Evolutionary conservation across 53 echinoderm and acorn worm genomes (phyloP), one percentile per base, ranked within the genome.

Genomic region (Temnopleurus reevesii): DNA sequence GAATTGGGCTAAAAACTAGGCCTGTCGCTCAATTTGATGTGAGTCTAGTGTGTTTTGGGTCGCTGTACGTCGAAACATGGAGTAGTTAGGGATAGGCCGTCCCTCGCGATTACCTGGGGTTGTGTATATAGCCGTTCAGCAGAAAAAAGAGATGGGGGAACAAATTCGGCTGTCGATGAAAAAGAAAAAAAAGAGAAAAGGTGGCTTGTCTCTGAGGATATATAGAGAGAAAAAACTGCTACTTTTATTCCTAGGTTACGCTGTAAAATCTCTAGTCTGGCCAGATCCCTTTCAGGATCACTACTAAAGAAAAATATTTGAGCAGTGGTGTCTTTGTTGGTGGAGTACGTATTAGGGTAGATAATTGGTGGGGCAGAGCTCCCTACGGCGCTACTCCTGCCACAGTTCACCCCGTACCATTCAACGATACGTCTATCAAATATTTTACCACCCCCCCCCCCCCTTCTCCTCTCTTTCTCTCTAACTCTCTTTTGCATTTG

Each of bases 251-350:
- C 60, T 86, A 30, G 54, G 77, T 61, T 77, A 80, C 92, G 92
- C 92, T 89, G 46, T 34, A 84, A 89, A 92, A 92, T 92, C 89
- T 87, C 64, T 87, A 66, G 92, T 60, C 80, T 61, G 77, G 80
- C 90, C 89, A 90, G 94, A 94, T 94, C 91, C 89, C 92, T 94
- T 94, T 94, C 91, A 94, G 91, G 94, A 90, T 94, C 94, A 94
- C 79, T 94, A 94, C 91, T 94, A 94, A 93, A 87, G 94, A 91
- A 94, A 90, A 94, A 94, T 94, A 94, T 94, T 94, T 94, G 94
- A 94, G 94, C 94, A 94, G 91, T 91, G 90, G 94, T 91, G 94
- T 91, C 94, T 94, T 94, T 94, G 94, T 94, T 94, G 90, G 94
- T 90, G 81, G 83, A 90, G 94, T 86, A 89, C 90, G 94, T 94